A percentile compares a stretch with the other conserved stretches of the same genome.
These are phyloP conservation scores for Gymnobelideus leadbeateri DNA, from an alignment of 2,113 vertebrate species.

Conservation along the genomic window DNA sequence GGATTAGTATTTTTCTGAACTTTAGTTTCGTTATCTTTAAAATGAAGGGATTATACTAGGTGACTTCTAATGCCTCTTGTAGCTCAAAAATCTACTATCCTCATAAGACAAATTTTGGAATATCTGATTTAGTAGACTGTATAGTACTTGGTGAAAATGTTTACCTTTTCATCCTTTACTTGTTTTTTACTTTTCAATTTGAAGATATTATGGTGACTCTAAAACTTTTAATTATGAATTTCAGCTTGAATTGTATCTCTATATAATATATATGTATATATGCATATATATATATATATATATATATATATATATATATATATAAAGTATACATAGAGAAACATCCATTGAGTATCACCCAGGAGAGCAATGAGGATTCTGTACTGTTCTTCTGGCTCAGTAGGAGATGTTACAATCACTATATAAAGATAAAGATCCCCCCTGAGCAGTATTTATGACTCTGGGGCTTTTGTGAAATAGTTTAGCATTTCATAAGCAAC, in stretches of 20 bases:
- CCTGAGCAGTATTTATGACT: conserved; percentile 30
- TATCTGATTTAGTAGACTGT: background rate
- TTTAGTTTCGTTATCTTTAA: background rate
- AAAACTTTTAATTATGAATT: background rate
- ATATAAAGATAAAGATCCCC: conserved; percentile 29
- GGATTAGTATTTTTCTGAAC: background rate
- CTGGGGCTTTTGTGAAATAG: conserved; percentile 31
- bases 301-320: no score
- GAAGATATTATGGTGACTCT: background rate
- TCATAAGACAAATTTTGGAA: background rate
- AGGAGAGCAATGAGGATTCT: background rate
- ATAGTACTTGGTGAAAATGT: background rate
- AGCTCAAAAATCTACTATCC: background rate
- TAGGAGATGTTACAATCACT: conserved; percentile 14
- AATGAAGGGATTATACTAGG: background rate
- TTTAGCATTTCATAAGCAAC: conserved; percentile 47
- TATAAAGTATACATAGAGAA: conserved; percentile 17
- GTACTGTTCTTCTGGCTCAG: background rate
- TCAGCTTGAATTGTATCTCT: background rate
- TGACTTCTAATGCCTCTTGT: background rate
- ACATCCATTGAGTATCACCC: background rate
- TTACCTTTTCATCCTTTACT: background rate
- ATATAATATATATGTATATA: background rate
- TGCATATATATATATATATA: no score
- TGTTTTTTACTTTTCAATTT: conserved; percentile 14